Evolutionary conservation across 64 coral and sea anemone genomes (phyloP).

Genomic region (Pocillopora verrucosa): DNA sequence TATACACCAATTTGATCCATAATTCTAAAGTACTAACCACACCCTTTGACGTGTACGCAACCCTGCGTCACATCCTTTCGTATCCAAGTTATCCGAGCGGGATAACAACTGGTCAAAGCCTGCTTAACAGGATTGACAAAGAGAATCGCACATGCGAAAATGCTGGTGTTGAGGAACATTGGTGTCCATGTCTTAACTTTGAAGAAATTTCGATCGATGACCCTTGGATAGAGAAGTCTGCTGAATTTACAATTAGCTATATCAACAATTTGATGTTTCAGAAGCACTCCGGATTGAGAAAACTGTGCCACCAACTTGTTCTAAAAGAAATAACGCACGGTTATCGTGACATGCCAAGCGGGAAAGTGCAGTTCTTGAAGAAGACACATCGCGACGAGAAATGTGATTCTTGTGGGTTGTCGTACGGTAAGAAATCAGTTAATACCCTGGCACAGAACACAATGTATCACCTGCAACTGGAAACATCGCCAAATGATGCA

Average conservation of each 20-base stretch:
- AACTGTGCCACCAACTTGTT: conserved; percentile 4
- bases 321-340: conserved; percentile 9
- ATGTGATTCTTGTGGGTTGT: conserved; percentile 12
- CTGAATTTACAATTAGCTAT: not conserved
- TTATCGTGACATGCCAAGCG: conserved; percentile 24
- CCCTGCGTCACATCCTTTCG: conserved; percentile 43
- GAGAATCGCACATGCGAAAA: conserved; percentile 31
- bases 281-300: too few relatives aligned
- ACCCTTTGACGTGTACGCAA: conserved; percentile 57
- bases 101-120: conserved; percentile 29
- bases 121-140: conserved; percentile 19
- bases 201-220: conserved; percentile 13
- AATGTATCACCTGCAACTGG: too few relatives aligned
- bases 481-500: too few relatives aligned
- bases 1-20: conserved; percentile 22
- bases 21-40: conserved; percentile 46
- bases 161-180: conserved; percentile 53
- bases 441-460: not conserved
- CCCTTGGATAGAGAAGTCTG: not conserved
- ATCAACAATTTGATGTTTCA: conserved; percentile 16
- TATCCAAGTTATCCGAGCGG: conserved; percentile 35
- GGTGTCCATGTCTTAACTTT: conserved; percentile 52
- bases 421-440: not conserved
- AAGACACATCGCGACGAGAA: not conserved
- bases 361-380: conserved; percentile 6